Conservation (phyloP, 1,140 invertebrate species). For the Rhyzopertha dominica region DNA sequence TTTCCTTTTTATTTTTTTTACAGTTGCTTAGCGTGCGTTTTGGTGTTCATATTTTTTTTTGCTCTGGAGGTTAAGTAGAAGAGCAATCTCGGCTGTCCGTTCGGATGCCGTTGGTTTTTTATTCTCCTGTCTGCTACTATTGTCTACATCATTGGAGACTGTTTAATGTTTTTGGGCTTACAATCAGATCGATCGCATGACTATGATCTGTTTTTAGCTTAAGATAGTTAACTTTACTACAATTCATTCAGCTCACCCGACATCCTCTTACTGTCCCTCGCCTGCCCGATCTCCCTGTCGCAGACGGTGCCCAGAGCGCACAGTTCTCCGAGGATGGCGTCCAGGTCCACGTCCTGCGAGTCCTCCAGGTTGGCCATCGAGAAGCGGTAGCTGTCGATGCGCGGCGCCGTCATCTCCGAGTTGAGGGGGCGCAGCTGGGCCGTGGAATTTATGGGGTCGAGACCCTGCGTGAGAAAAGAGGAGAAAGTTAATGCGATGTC, state of each 20-base stretch:
- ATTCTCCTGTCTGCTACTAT: too few relatives aligned
- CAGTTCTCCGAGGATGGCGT: conserved; percentile 91
- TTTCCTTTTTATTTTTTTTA: too few relatives aligned
- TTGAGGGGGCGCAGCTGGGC: conserved; percentile 52
- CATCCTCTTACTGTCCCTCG: conserved; percentile 46
- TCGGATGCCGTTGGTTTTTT: too few relatives aligned
- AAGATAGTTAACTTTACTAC: too few relatives aligned
- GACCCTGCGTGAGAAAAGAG: conserved; percentile 52
- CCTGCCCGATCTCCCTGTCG: conserved; percentile 58
- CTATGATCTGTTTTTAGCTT: too few relatives aligned
- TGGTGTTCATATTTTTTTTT: too few relatives aligned
- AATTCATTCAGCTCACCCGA: conserved; percentile 41
- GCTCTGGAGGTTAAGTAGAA: too few relatives aligned
- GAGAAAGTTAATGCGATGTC: conserved; percentile 6
- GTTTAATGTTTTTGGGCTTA: too few relatives aligned
- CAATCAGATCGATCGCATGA: too few relatives aligned
- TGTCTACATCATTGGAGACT: too few relatives aligned
- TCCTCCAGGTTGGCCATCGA: conserved; percentile 92
- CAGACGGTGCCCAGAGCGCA: conserved; percentile 82
- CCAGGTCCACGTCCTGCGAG: conserved; percentile 91
- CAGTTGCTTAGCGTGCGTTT: too few relatives aligned
- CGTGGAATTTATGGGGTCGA: conserved; percentile 57
- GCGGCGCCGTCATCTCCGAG: conserved; percentile 59
- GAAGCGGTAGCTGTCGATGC: conserved; percentile 83
- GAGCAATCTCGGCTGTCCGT: too few relatives aligned